Evolutionary conservation across 1,140 invertebrate genomes (phyloP).

Genomic region (Akabosia matsudoensis): DNA sequence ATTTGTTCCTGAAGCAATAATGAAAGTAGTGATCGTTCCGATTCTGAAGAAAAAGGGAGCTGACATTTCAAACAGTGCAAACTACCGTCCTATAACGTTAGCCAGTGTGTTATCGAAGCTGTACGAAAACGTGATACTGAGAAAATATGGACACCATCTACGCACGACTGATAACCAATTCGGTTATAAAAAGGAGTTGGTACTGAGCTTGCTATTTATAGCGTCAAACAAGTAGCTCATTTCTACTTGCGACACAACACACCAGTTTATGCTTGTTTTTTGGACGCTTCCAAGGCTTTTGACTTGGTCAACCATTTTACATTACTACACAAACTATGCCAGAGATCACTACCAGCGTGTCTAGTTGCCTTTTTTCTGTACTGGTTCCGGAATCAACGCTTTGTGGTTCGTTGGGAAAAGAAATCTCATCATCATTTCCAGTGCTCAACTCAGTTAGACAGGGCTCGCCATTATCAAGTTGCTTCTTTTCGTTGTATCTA

Average conservation of each 20-base stretch:
- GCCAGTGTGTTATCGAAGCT: neutral
- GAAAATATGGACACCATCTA: too few species aligned
- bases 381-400: neutral
- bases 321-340: neutral
- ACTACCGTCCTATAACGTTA: neutral
- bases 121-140: neutral
- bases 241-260: neutral
- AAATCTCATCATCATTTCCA: neutral
- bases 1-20: neutral
- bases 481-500: slow-evolving; percentile 3
- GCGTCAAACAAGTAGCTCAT: neutral
- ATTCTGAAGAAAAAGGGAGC: neutral
- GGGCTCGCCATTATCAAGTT: neutral
- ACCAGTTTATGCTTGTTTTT: neutral
- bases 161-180: slow-evolving; percentile 2
- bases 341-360: neutral
- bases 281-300: neutral
- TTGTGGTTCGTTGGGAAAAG: neutral
- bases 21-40: neutral
- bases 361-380: neutral
- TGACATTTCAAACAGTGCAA: neutral
- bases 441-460: neutral
- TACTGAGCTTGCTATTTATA: neutral
- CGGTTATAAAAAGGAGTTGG: neutral
- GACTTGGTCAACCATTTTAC: neutral